A percentile compares a stretch with the other conserved stretches of the same genome.
phyloP scores from a whole-genome alignment of 1,140 invertebrate genomes.

The Antheraea mylitta region DNA sequence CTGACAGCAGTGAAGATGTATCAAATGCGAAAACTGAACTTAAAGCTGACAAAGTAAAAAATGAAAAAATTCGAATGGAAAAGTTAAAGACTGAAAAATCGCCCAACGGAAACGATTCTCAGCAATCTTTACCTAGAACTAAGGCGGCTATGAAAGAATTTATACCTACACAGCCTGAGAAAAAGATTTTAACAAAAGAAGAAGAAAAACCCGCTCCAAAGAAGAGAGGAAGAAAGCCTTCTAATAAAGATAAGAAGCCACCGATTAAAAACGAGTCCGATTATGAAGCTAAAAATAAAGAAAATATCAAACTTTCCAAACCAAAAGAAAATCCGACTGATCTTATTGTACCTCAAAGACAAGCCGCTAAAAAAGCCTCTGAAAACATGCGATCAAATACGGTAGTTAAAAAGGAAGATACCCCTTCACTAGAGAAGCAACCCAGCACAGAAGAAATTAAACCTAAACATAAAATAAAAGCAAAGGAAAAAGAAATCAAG shows the following conservation, averaged over 20 bases:
- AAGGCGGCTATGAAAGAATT: constrained; percentile 93
- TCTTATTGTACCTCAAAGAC: constrained; percentile 93
- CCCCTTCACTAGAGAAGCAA: constrained; percentile 45
- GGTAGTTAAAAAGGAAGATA: constrained; percentile 64
- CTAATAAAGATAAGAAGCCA: constrained; percentile 64
- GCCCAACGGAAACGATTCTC: constrained; percentile 82
- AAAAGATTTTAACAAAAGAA: constrained; percentile 49
- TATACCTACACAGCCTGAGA: constrained; percentile 68
- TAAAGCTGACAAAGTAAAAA: constrained; percentile 57
- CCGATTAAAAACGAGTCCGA: constrained; percentile 66
- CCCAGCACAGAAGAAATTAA: constrained; percentile 63
- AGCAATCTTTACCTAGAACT: constrained; percentile 84
- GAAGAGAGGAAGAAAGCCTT: constrained; percentile 64
- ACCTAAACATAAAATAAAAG: constrained; percentile 57
- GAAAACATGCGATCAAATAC: constrained; percentile 88
- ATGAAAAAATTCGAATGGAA: constrained; percentile 54
- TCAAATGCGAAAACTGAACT: constrained; percentile 54
- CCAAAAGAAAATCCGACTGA: constrained; percentile 85
- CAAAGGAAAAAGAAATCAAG: constrained; percentile 63
- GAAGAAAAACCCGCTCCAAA: constrained; percentile 71
- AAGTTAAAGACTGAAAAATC: constrained; percentile 77
- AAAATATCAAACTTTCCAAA: constrained; percentile 79
- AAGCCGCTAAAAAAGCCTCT: constrained; percentile 94
- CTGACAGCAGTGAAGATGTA: constrained; percentile 83
- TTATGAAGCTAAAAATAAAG: constrained; percentile 76